These are phyloP conservation scores for Euzophera pinguis DNA, from an alignment of 2,888 invertebrate species.

Conservation along the genomic window DNA sequence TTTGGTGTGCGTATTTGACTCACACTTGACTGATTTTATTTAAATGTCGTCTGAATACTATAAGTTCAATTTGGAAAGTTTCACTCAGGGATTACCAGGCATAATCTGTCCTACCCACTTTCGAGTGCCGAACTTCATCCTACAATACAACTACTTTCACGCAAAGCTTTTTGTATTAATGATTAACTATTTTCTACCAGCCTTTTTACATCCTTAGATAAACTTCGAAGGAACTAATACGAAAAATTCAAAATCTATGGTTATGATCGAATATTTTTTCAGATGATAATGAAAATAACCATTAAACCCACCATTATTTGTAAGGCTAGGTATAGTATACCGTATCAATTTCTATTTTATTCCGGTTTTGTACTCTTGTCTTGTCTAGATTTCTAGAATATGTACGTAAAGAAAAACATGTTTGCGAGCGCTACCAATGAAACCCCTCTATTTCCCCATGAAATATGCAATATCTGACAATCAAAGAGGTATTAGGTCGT, in stretches of 20 bases:
- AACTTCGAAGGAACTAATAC: no score
- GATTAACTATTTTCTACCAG: no score
- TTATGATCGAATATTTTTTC: neutral
- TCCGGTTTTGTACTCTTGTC: slow-evolving; percentile 35
- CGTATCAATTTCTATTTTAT: slow-evolving; percentile 29
- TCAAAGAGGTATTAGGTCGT: no score
- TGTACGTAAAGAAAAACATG: slow-evolving; percentile 34
- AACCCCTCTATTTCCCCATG: neutral
- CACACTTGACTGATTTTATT: no score
- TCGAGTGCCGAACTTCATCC: slow-evolving; percentile 14
- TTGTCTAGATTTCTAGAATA: slow-evolving; percentile 39
- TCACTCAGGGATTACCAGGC: slow-evolving; percentile 30
- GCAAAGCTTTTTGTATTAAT: slow-evolving; percentile 13
- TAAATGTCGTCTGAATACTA: no score
- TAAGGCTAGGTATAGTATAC: neutral
- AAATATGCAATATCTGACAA: no score
- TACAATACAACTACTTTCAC: slow-evolving; percentile 35
- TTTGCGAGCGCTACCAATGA: slow-evolving; percentile 24
- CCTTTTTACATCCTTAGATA: no score
- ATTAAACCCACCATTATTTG: neutral
- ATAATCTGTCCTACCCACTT: slow-evolving; percentile 42
- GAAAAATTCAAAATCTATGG: no score
- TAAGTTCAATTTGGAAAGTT: slow-evolving; percentile 8
- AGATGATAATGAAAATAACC: neutral
- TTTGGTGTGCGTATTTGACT: no score